Percentiles rank a stretch among this genome's conserved stretches.
phyloP scores from a whole-genome alignment of 2,888 invertebrate species.

The Drosophila recens region DNA sequence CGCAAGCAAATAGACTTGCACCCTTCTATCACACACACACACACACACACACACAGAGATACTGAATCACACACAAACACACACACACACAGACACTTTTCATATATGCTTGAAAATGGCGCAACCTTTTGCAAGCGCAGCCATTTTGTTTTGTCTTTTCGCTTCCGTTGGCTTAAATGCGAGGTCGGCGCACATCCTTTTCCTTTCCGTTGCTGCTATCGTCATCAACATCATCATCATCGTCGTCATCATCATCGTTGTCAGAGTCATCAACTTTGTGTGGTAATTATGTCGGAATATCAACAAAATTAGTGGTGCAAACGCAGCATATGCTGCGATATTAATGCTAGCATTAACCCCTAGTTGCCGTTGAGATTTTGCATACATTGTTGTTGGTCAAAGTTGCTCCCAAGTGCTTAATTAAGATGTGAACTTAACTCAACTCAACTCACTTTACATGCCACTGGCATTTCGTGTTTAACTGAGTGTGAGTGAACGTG shows the following conservation, averaged over 20 bases:
- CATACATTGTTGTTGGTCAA: constrained; percentile 59
- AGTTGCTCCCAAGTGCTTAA: constrained; percentile 76
- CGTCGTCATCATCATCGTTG: constrained; percentile 24
- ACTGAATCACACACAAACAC: constrained; percentile 6
- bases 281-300: constrained; percentile 71
- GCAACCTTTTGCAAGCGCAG: constrained; percentile 72
- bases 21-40: constrained; percentile 10
- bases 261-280: constrained; percentile 11
- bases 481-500: constrained; percentile 3
- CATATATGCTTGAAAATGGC: constrained; percentile 57
- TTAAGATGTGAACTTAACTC: constrained; percentile 70
- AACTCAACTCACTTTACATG: constrained; percentile 42
- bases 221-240: constrained; percentile 13
- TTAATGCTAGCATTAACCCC: constrained; percentile 56
- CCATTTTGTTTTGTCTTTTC: constrained; percentile 77
- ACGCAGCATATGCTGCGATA: constrained; percentile 54
- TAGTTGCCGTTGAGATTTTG: constrained; percentile 65
- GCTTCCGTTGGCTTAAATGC: constrained; percentile 76
- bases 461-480: constrained; percentile 20
- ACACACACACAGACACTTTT: constrained; percentile 3
- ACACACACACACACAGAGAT: constrained; percentile 7
- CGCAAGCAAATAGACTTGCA: constrained; percentile 66
- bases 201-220: constrained; percentile 40
- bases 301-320: constrained; percentile 67
- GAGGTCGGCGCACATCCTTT: constrained; percentile 66